phyloP scores from a whole-genome alignment of 2,888 invertebrate genomes.

The Cremastinae sp. region DNA sequence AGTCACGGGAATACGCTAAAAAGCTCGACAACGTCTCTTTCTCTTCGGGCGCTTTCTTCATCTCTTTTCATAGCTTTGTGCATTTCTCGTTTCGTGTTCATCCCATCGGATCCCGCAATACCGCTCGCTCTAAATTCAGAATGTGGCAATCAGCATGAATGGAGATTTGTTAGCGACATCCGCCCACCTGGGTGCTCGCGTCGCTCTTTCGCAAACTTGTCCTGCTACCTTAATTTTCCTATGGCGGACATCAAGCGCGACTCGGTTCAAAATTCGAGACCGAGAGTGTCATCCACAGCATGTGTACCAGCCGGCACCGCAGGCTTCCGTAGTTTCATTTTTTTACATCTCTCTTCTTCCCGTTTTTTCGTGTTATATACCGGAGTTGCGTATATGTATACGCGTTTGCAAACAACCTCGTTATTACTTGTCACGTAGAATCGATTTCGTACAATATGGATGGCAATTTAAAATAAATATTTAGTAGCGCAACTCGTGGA shows the following conservation, averaged over 20 bases:
- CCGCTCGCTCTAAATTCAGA: slow-evolving; percentile 63
- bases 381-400: not conserved
- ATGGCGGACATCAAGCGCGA: slow-evolving; percentile 48
- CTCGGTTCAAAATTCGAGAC: slow-evolving; percentile 57
- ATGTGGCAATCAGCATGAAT: slow-evolving; percentile 71
- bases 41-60: not conserved
- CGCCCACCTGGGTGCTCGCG: slow-evolving; percentile 42
- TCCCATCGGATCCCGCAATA: slow-evolving; percentile 41
- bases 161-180: slow-evolving; percentile 70
- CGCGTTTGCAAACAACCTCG: too few species aligned
- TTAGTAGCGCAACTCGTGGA: too few species aligned
- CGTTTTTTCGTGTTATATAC: not conserved
- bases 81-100: slow-evolving; percentile 41
- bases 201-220: slow-evolving; percentile 58
- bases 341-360: slow-evolving; percentile 29
- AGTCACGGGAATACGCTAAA: slow-evolving; percentile 41
- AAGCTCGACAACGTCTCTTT: not conserved
- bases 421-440: too few species aligned
- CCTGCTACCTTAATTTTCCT: slow-evolving; percentile 55
- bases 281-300: slow-evolving; percentile 44
- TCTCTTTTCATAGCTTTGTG: not conserved
- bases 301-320: slow-evolving; percentile 34
- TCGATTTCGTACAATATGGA: too few species aligned
- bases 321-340: slow-evolving; percentile 32
- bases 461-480: too few species aligned